These are phyloP conservation scores for Hoplostethus atlanticus DNA, from an alignment of 2,797 vertebrate species.

Conservation along the genomic window DNA sequence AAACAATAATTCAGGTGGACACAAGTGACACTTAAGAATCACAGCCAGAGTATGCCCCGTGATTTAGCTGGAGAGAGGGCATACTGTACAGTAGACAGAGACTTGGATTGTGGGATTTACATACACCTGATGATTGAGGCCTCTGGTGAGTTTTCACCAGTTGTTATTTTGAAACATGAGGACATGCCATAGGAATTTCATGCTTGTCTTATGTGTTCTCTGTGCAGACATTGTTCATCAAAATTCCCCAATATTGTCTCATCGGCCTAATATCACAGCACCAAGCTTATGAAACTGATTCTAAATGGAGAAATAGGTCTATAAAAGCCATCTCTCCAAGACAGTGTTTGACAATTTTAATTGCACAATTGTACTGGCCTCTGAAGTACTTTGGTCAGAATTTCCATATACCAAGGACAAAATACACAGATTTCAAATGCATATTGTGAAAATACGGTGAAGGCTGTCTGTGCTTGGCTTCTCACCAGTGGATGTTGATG, in stretches of 20 bases:
- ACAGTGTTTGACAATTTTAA: neutral
- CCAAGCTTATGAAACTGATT: neutral
- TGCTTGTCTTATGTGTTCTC: constrained; percentile 24
- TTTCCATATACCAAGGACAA: constrained; percentile 36
- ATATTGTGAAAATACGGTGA: constrained; percentile 32
- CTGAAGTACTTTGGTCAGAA: constrained; percentile 36
- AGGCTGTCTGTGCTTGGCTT: constrained; percentile 42
- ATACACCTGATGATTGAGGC: constrained; percentile 69
- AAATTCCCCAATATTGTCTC: too few species aligned
- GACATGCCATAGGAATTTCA: constrained; percentile 28
- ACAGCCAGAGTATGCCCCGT: constrained; percentile 66
- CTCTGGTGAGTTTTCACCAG: constrained; percentile 53
- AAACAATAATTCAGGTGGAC: constrained; percentile 88
- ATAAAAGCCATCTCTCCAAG: neutral
- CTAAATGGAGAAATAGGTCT: neutral
- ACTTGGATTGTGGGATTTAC: constrained; percentile 72
- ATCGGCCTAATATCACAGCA: neutral
- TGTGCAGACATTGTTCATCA: neutral
- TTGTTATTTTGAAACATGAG: constrained; percentile 50
- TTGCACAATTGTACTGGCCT: constrained; percentile 9
- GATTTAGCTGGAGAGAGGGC: constrained; percentile 71
- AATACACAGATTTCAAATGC: constrained; percentile 39
- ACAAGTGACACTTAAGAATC: constrained; percentile 85
- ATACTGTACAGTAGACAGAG: constrained; percentile 55
- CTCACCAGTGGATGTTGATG: constrained; percentile 62